Conservation (phyloP, 2,888 invertebrate genomes). For the Aphodius granarius region DNA sequence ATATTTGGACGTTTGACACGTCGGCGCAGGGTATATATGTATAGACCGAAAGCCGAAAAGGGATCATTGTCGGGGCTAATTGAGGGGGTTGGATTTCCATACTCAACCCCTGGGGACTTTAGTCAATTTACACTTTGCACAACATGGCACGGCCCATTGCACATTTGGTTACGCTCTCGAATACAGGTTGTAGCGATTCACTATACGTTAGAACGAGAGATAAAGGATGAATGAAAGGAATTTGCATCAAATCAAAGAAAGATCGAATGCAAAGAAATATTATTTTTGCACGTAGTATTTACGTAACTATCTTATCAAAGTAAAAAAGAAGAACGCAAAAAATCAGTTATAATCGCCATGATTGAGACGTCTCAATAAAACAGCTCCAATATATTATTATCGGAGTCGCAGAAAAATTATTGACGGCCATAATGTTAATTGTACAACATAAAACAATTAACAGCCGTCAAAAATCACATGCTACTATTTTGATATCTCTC, state of each 20-base stretch:
- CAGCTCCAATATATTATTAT: background rate
- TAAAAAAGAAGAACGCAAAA: no score
- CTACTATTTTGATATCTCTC: background rate
- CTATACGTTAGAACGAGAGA: no score
- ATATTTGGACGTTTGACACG: background rate
- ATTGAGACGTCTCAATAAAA: no score
- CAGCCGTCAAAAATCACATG: background rate
- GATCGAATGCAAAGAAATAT: no score
- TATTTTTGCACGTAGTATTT: no score
- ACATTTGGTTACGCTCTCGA: constrained; percentile 48
- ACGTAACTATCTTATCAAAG: no score
- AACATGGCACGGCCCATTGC: constrained; percentile 68
- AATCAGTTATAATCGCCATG: no score
- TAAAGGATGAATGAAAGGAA: no score
- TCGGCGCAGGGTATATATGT: background rate
- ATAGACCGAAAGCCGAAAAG: constrained; percentile 24
- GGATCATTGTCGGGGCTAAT: constrained; percentile 48
- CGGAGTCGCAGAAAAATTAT: background rate
- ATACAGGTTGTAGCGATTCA: constrained; percentile 34
- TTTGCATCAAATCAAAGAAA: no score
- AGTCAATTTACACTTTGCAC: constrained; percentile 67
- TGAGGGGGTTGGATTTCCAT: constrained; percentile 53
- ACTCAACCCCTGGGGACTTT: constrained; percentile 54
- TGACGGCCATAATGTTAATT: background rate
- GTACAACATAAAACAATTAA: background rate